phyloP scores from a whole-genome alignment of 2,888 invertebrate species.

The Latrodectus hesperus region DNA sequence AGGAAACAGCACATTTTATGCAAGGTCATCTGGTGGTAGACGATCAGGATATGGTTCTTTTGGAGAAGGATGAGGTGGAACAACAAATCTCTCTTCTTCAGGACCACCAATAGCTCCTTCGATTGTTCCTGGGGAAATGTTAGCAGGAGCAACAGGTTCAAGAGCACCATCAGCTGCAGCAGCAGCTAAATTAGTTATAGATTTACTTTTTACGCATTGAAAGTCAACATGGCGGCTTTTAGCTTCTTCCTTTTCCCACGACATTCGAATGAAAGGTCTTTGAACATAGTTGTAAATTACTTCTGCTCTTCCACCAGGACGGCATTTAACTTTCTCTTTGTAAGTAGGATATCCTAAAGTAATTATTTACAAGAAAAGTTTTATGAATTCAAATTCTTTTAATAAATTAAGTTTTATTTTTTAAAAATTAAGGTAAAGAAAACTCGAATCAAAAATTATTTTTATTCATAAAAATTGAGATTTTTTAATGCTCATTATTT shows the following conservation, averaged over 20 bases:
- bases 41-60: conserved; percentile 67
- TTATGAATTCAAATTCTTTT: too few relatives aligned
- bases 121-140: conserved; percentile 36
- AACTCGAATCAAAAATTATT: too few relatives aligned
- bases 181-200: conserved; percentile 96
- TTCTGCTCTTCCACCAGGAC: conserved; percentile 95
- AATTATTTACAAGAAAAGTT: neutral
- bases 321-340: conserved; percentile 97
- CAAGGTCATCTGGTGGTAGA: conserved; percentile 64
- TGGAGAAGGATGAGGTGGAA: conserved; percentile 64
- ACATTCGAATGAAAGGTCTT: conserved; percentile 98
- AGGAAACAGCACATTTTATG: conserved; percentile 12
- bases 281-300: conserved; percentile 99
- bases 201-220: conserved; percentile 98
- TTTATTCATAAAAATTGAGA: too few relatives aligned
- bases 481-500: too few relatives aligned
- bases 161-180: conserved; percentile 92
- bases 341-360: conserved; percentile 92
- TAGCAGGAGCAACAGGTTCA: conserved; percentile 74
- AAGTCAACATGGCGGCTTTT: conserved; percentile 99
- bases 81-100: conserved; percentile 45
- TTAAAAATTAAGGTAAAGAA: too few relatives aligned
- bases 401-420: too few relatives aligned
- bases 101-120: conserved; percentile 60
- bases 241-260: conserved; percentile 99